These are phyloP conservation scores for Incurvaria masculella DNA, from an alignment of 2,888 invertebrate genomes.

Conservation along the genomic window DNA sequence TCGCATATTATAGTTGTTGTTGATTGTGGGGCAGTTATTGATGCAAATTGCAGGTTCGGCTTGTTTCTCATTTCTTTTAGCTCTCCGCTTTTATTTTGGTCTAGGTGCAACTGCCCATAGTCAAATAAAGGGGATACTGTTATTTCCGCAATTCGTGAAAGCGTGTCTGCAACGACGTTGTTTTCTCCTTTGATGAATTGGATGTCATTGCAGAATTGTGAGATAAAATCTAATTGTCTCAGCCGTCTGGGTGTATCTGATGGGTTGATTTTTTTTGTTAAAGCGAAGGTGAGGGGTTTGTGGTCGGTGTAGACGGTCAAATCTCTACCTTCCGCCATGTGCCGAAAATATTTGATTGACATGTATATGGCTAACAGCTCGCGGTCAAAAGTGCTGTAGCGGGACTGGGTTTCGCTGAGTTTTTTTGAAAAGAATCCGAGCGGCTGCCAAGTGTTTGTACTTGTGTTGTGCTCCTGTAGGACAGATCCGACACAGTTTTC, in stretches of 20 bases:
- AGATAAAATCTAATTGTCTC: constrained; percentile 8
- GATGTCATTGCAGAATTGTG: constrained; percentile 7
- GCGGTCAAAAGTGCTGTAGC: constrained; percentile 14
- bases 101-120: constrained; percentile 3
- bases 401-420: constrained; percentile 7
- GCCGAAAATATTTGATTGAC: constrained; percentile 8
- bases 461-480: constrained; percentile 22
- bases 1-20: constrained; percentile 2
- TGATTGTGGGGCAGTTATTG: background rate
- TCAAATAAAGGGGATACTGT: constrained; percentile 3
- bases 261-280: constrained; percentile 8
- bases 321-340: constrained; percentile 11
- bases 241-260: constrained; percentile 14
- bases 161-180: constrained; percentile 10
- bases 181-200: constrained; percentile 4
- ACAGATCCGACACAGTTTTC: constrained; percentile 28
- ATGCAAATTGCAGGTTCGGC: constrained; percentile 1
- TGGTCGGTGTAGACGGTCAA: constrained; percentile 16
- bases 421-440: constrained; percentile 13
- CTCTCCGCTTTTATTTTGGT: constrained; percentile 1
- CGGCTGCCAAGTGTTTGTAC: constrained; percentile 9
- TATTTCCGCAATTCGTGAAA: constrained; percentile 6
- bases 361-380: constrained; percentile 14
- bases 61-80: constrained; percentile 3
- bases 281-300: constrained; percentile 11